Evolutionary conservation across 2,888 invertebrate species (phyloP), one percentile per base, ranked within the genome.

Genomic region (Germaria angustata): DNA sequence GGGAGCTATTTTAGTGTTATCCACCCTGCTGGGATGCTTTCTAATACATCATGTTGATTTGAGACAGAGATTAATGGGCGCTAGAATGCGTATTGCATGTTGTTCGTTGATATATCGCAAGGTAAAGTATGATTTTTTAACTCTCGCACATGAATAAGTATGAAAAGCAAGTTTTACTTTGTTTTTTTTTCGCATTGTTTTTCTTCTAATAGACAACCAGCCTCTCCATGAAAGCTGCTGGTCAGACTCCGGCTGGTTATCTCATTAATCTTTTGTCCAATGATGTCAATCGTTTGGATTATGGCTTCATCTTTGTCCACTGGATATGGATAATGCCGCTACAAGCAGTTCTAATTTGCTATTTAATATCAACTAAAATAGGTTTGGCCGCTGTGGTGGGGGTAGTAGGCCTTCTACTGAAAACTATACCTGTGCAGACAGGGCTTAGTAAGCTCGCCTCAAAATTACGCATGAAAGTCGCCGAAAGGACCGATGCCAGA

Each of bases 261-360:
- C 94, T 99, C 69, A 95, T 98, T 13, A 98, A 99, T 92, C 92
- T 99, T 5, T 93, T 99, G 69, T 97, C 98, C 5, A 98, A 98
- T 88, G 99, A 99, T 90, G 97, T 98, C 9, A 96, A 95, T 90
- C 94, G 98, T 46, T 96, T 99, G 88, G 98, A 99, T 90, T 93
- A 95, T 90, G 95, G 96, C 3, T 94, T 96, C 80, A 93, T 96
- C 73, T 96, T 95, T 89, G 92, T 97, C 8, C 96, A 98, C 90
- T 97, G 95, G 91, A 93, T 98, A 88, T 97, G 97, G 97, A 93
- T 97, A 36, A 94, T 96, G 84, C 98, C 98, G 0, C 88, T 96
- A 8, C 94, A 94, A 61, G 89, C 91, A 5, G 86, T 88, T 24
- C 86, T 91, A 36, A 95, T 97, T 22, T 94, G 95, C 81, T 95